A percentile compares a stretch with the other conserved stretches of the same genome.
Evolutionary conservation across 2,797 vertebrate genomes (phyloP).

Genomic region (Anabacerthia variegaticeps): DNA sequence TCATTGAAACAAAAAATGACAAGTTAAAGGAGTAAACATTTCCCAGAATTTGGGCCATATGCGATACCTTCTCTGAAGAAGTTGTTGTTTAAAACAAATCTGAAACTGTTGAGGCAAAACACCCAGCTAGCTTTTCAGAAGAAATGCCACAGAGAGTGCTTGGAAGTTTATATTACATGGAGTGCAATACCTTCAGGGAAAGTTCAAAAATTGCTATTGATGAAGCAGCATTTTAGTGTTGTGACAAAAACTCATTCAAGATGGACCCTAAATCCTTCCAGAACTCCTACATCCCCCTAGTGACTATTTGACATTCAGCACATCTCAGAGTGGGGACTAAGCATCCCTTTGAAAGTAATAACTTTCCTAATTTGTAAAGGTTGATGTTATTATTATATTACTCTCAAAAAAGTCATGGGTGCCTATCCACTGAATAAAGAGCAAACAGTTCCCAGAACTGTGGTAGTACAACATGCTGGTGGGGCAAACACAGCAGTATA

Average conservation of each 20-base stretch:
- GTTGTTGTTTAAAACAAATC: background rate
- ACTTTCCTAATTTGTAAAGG: background rate
- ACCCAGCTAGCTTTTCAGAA: background rate
- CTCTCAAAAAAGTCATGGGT: background rate
- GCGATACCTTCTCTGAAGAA: background rate
- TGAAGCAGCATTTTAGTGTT: background rate
- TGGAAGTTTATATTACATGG: background rate
- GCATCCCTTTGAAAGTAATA: background rate
- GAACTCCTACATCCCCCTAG: background rate
- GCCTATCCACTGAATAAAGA: background rate
- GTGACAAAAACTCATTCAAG: background rate
- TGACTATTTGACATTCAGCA: slow-evolving; percentile 29
- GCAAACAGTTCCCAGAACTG: background rate
- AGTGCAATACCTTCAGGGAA: background rate
- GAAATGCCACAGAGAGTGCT: background rate
- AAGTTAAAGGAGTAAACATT: background rate
- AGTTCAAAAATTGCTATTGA: background rate
- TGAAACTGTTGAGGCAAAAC: background rate
- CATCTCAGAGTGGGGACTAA: background rate
- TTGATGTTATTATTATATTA: background rate
- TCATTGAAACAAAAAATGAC: background rate
- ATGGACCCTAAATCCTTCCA: background rate
- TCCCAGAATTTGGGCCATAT: background rate
- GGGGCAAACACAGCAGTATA: background rate
- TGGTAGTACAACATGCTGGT: accelerated